A percentile compares a stretch with the other conserved stretches of the same genome.
These are phyloP conservation scores for Rhegmatorhina hoffmannsi DNA, from an alignment of 2,113 vertebrate species.

Conservation along the genomic window DNA sequence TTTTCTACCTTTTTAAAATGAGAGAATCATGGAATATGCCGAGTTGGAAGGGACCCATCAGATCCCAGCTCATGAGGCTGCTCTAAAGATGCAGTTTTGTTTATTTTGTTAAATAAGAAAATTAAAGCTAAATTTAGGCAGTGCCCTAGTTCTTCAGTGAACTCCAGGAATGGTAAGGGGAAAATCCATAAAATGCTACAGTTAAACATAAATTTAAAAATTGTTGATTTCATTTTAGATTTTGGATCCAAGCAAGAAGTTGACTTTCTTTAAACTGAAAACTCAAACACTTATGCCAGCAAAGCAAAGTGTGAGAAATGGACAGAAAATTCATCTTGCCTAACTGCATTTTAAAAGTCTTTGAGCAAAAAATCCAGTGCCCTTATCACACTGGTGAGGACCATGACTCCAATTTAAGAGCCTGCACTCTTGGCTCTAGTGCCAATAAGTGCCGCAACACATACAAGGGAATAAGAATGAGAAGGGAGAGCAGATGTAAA, in stretches of 20 bases:
- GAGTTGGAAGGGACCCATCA: not conserved
- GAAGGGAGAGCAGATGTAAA: not conserved
- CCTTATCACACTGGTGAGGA: not conserved
- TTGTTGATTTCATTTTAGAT: not conserved
- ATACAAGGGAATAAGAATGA: not conserved
- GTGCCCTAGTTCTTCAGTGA: not conserved
- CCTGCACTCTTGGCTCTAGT: not conserved
- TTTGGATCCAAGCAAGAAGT: not conserved
- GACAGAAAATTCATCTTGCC: not conserved
- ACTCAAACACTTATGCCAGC: not conserved
- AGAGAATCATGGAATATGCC: not conserved
- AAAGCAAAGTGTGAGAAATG: not conserved
- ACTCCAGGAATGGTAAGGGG: not conserved
- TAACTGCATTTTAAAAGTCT: not conserved
- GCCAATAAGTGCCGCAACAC: not conserved
- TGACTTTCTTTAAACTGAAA: not conserved
- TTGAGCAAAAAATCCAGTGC: not conserved
- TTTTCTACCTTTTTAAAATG: not conserved
- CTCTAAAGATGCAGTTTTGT: not conserved
- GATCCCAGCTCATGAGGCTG: not conserved
- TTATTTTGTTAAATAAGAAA: not conserved
- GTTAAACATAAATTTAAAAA: not conserved
- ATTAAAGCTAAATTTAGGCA: not conserved
- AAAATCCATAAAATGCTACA: not conserved
- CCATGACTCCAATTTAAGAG: not conserved